A percentile compares a stretch with the other conserved stretches of the same genome.
These are phyloP conservation scores for Liopterus haemorrhoidalis DNA, from an alignment of 2,888 invertebrate genomes.

Conservation along the genomic window DNA sequence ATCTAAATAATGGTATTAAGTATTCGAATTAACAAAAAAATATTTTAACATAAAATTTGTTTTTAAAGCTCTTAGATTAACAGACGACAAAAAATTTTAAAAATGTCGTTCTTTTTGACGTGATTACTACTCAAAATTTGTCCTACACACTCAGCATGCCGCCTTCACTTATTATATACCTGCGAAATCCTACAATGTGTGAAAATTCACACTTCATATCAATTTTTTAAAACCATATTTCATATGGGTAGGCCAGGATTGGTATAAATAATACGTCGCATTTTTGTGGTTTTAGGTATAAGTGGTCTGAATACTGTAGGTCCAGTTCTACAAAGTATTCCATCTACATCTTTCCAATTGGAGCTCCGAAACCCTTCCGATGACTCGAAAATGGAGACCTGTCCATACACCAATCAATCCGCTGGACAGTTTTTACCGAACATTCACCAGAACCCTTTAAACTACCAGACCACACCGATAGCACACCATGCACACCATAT, in stretches of 20 bases:
- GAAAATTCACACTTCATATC: no score
- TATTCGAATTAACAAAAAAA: no score
- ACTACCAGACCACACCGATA: slow-evolving; percentile 17
- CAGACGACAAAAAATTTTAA: no score
- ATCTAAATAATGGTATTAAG: no score
- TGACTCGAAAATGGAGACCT: slow-evolving; percentile 49
- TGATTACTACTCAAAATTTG: no score
- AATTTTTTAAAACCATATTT: slow-evolving; percentile 1
- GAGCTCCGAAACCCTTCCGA: slow-evolving; percentile 38
- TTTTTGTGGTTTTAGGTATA: slow-evolving; percentile 50
- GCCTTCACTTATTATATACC: no score
- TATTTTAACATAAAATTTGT: no score
- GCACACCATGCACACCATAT: slow-evolving; percentile 42
- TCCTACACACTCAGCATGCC: no score
- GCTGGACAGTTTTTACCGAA: slow-evolving; percentile 28
- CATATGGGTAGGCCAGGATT: not conserved
- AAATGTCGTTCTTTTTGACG: no score
- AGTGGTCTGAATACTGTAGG: slow-evolving; percentile 67
- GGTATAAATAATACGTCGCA: slow-evolving; percentile 3
- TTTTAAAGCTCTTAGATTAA: no score
- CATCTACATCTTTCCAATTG: slow-evolving; percentile 45
- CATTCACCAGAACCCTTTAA: slow-evolving; percentile 33
- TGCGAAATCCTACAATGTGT: no score
- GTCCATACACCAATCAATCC: slow-evolving; percentile 23
- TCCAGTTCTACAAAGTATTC: slow-evolving; percentile 60